These are phyloP conservation scores for Fulmarus glacialis DNA, from an alignment of 2,113 vertebrate genomes.

Conservation along the genomic window DNA sequence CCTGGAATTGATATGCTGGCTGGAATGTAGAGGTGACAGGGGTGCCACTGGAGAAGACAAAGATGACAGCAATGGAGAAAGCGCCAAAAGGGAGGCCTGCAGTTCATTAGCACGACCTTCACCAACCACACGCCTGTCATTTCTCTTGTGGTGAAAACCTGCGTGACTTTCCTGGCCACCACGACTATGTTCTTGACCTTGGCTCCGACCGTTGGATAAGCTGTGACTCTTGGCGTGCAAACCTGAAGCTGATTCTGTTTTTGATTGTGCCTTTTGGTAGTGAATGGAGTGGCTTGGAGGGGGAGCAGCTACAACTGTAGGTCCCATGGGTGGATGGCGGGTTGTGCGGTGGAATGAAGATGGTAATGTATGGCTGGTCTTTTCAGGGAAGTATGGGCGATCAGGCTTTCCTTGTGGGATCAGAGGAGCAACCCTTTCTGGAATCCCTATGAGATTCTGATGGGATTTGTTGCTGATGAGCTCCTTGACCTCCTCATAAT, in stretches of 20 bases:
- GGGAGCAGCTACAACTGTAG: slow-evolving; percentile 41
- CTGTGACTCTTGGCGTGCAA: slow-evolving; percentile 53
- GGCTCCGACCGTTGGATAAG: slow-evolving; percentile 10
- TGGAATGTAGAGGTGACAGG: slow-evolving; percentile 83
- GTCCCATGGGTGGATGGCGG: slow-evolving; percentile 48
- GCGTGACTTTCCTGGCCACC: slow-evolving; percentile 5
- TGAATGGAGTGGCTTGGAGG: slow-evolving; percentile 54
- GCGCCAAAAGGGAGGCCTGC: slow-evolving; percentile 26
- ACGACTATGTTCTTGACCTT: background rate
- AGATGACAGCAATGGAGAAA: slow-evolving; percentile 69
- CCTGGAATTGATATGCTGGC: slow-evolving; percentile 72
- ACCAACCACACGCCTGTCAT: slow-evolving; percentile 40
- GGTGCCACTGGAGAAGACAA: slow-evolving; percentile 76
- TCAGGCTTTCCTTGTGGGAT: slow-evolving; percentile 61
- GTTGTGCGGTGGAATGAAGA: slow-evolving; percentile 69
- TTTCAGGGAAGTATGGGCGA: slow-evolving; percentile 51
- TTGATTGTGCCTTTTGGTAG: slow-evolving; percentile 64
- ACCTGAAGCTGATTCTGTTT: slow-evolving; percentile 29
- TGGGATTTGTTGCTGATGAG: slow-evolving; percentile 72
- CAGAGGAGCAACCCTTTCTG: slow-evolving; percentile 36
- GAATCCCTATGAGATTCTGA: slow-evolving; percentile 69
- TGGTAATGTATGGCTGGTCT: slow-evolving; percentile 43
- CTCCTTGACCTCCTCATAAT: slow-evolving; percentile 89
- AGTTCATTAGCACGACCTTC: slow-evolving; percentile 11
- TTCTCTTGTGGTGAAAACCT: slow-evolving; percentile 47